A percentile compares a stretch with the other conserved stretches of the same genome.
Evolutionary conservation across 1,140 invertebrate species (phyloP).

Genomic region (Dendrolimus kikuchii): DNA sequence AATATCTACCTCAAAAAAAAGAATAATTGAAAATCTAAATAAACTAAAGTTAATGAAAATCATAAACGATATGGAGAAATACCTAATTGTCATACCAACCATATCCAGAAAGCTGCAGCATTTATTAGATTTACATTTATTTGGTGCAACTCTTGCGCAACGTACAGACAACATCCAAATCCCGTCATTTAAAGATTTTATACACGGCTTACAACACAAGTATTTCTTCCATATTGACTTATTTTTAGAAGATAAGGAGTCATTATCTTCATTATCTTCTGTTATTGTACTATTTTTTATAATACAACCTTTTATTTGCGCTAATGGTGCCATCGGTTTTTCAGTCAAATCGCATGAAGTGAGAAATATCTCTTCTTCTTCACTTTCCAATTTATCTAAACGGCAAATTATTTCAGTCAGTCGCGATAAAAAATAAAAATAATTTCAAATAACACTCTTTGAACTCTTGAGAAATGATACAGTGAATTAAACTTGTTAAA

Average conservation of each 20-base stretch:
- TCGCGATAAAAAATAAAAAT: background rate
- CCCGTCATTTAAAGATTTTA: slow-evolving; percentile 27
- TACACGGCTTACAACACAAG: slow-evolving; percentile 36
- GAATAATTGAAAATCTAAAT: background rate
- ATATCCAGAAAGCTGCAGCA: slow-evolving; percentile 41
- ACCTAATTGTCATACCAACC: slow-evolving; percentile 32
- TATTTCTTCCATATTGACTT: slow-evolving; percentile 24
- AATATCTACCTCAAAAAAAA: slow-evolving; percentile 33
- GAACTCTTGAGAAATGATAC: slow-evolving; percentile 2
- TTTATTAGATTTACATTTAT: slow-evolving; percentile 27
- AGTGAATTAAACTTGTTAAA: slow-evolving; percentile 24
- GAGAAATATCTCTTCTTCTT: slow-evolving; percentile 45
- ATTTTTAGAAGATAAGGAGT: slow-evolving; percentile 6
- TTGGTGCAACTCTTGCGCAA: slow-evolving; percentile 41
- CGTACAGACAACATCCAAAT: slow-evolving; percentile 50
- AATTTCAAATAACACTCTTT: slow-evolving; percentile 46
- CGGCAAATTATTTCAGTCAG: slow-evolving; percentile 4
- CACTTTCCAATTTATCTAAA: slow-evolving; percentile 27
- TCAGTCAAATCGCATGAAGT: slow-evolving; percentile 45
- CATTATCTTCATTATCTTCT: slow-evolving; percentile 28
- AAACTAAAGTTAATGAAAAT: background rate
- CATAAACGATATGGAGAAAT: background rate
- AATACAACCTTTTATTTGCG: slow-evolving; percentile 37
- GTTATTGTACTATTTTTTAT: slow-evolving; percentile 30
- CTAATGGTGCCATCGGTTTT: slow-evolving; percentile 19